Evolutionary conservation across 2,797 vertebrate species (phyloP).

Genomic region (Myripristis murdjan): DNA sequence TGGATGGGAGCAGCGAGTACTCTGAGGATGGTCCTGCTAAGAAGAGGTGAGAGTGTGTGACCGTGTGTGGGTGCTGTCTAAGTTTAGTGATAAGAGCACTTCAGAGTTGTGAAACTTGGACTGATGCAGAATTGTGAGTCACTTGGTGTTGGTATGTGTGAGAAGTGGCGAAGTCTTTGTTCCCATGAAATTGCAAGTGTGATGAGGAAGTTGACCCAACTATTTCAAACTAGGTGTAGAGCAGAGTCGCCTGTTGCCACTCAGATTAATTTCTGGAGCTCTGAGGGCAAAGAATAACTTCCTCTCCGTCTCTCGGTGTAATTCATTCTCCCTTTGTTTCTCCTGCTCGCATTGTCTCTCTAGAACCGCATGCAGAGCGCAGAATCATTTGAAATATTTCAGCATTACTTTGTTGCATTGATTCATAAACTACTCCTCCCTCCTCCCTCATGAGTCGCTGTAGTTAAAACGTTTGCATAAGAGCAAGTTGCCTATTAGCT

Average conservation of each 20-base stretch:
- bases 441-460: background rate
- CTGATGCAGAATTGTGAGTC: background rate
- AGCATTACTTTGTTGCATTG: conserved; percentile 27
- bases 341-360: background rate
- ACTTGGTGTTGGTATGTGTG: background rate
- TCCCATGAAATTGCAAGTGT: background rate
- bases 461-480: conserved; percentile 8
- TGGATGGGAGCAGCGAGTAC: conserved; percentile 92
- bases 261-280: conserved; percentile 26
- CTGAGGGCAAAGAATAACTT: conserved; percentile 12
- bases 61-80: conserved; percentile 10
- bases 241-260: background rate
- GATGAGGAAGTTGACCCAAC: conserved; percentile 4
- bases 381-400: conserved; percentile 46
- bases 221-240: conserved; percentile 4
- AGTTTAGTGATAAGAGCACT: conserved; percentile 1
- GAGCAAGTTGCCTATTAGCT: conserved; percentile 46
- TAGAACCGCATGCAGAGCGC: conserved; percentile 13
- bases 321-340: conserved; percentile 21
- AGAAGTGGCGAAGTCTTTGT: too few relatives aligned
- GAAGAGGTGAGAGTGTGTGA: conserved; percentile 90
- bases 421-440: conserved; percentile 36
- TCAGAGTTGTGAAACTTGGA: background rate
- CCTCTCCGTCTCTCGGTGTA: conserved; percentile 1
- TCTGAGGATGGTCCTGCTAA: conserved; percentile 94